Base-by-base conservation (phyloP, 2,113 vertebrate genomes). In the Calypte anna region DNA sequence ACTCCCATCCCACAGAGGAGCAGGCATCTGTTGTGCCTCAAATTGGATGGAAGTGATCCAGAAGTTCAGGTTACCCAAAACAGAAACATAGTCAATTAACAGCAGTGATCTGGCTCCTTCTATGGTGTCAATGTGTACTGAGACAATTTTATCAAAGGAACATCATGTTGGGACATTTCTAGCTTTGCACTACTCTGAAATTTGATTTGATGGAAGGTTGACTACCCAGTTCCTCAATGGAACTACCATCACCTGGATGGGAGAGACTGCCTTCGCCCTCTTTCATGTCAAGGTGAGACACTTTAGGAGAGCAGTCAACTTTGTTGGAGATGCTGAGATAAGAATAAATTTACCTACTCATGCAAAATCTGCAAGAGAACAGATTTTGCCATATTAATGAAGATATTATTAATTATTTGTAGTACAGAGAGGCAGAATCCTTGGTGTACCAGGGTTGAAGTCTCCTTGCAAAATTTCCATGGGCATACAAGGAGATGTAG, bases 11-110 rank as follows among this genome's bases (percentile, higher is more conserved):
- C 86, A 94, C 80, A 84, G 48, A 89, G 80, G 66, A 84, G 55
- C 4, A 33, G 67, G 57, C 75, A 86, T 70, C 53, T 86, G 90
- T 63, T 70, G 31, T 53, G 75, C 40, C 84, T 92, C 57, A 91
- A 94, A 95, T 91, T 82, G 83, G 57, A 72, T 91, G 91, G 94
- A 94, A 80, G 44, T 77, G 87, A 93, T 90, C 82, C 93, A 94
- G 84, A 88, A 57, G 74, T 67, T 48, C 22, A 59, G 84, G 82
- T 82, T 80, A 70, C 85, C 68, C 82, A 82, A n/a, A 75, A 12
- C 44, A 70, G 82, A 74, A 38, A 10, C 1, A 13, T 0, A 43
- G 57, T 31, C 36, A 79, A 77, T 77, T 15, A 77, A 3, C 11
- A n/a, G 20, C 2, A 66, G 30, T 0, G 0, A 59, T 80, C 55